A percentile compares a stretch with the other conserved stretches of the same genome.
These are phyloP conservation scores for Myzus persicae DNA, from an alignment of 1,140 invertebrate species.

Conservation along the genomic window DNA sequence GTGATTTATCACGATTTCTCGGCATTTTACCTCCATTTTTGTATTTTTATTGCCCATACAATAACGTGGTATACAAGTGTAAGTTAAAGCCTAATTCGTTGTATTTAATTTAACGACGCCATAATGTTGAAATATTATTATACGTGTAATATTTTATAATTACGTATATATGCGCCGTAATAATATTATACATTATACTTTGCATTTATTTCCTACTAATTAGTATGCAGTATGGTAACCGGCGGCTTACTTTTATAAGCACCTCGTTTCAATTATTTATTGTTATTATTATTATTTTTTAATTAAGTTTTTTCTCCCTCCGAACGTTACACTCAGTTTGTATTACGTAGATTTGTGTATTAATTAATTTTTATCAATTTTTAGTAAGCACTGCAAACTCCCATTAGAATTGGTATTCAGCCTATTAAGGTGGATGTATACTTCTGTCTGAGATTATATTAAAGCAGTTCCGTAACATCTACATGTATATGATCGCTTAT, in stretches of 20 bases:
- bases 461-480: not conserved
- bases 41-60: not conserved
- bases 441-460: not conserved
- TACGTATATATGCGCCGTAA: not conserved
- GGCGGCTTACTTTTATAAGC: slow-evolving; percentile 15
- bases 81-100: not conserved
- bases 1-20: not conserved
- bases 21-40: not conserved
- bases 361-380: slow-evolving; percentile 21
- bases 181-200: slow-evolving; percentile 21
- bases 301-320: not conserved
- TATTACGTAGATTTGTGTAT: not conserved
- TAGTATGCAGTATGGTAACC: not conserved
- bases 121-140: slow-evolving; percentile 20
- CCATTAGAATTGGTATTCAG: not conserved
- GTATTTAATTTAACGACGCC: slow-evolving; percentile 1
- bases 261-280: slow-evolving; percentile 13
- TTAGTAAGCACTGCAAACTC: not conserved
- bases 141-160: slow-evolving; percentile 13
- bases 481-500: not conserved
- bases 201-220: slow-evolving; percentile 20
- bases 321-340: not conserved
- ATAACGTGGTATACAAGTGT: not conserved
- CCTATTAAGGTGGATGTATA: not conserved
- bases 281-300: slow-evolving; percentile 19